Evolutionary conservation across 2,113 vertebrate species (phyloP).

Genomic region (Cygnus atratus): DNA sequence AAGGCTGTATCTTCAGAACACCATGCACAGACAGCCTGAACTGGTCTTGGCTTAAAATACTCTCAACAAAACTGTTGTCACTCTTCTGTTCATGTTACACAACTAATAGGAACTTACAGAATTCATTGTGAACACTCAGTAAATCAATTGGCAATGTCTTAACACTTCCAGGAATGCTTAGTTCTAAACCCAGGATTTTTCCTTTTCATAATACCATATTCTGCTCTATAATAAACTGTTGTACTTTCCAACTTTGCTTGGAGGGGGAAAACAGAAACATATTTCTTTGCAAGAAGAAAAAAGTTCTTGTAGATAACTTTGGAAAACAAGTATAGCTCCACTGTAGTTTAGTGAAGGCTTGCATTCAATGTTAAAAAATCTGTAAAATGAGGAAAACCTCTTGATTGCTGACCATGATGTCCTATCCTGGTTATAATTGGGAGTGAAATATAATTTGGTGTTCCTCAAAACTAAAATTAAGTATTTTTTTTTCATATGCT

Average conservation of each 20-base stretch:
- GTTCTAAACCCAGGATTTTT: neutral
- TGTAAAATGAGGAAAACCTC: neutral
- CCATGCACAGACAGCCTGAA: neutral
- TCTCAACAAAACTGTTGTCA: neutral
- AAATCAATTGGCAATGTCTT: neutral
- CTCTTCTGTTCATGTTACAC: accelerated
- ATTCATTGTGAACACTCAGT: neutral
- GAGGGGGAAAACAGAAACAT: neutral
- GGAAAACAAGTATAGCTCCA: neutral
- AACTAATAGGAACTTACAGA: neutral
- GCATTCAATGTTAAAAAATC: neutral
- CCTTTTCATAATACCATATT: accelerated
- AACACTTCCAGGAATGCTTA: neutral
- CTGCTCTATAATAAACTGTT: neutral
- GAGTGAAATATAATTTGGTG: neutral
- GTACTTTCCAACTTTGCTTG: neutral
- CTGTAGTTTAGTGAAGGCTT: accelerated
- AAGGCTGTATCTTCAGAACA: neutral
- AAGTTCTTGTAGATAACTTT: neutral
- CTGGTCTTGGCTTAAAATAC: neutral
- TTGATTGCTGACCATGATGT: neutral
- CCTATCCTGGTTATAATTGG: neutral
- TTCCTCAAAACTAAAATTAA: neutral
- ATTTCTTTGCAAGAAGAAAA: neutral
- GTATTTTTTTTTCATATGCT: neutral